Evolutionary conservation across 2,888 invertebrate genomes (phyloP).

Genomic region (Diogma glabrata): DNA sequence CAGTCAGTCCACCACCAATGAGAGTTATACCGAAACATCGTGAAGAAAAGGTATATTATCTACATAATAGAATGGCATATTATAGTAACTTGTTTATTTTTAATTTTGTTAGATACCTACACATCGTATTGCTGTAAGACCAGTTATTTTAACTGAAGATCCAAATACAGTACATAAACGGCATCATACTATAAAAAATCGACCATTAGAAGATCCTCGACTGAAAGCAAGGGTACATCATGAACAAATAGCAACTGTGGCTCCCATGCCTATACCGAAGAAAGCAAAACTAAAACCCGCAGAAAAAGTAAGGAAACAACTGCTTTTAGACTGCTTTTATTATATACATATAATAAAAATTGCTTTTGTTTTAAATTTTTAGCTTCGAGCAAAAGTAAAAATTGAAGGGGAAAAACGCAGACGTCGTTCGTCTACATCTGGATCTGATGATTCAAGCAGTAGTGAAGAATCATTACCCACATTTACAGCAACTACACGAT

Average conservation of each 20-base stretch:
- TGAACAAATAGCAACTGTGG: conserved; percentile 40
- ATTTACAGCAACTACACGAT: conserved; percentile 47
- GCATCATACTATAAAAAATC: conserved; percentile 5
- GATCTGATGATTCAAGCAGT: conserved; percentile 50
- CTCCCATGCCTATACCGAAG: conserved; percentile 29
- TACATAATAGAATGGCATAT: too few species aligned
- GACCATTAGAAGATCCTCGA: conserved; percentile 45
- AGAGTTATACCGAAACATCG: conserved; percentile 23
- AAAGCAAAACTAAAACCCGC: conserved; percentile 36
- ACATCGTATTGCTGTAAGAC: conserved; percentile 20
- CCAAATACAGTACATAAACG: conserved; percentile 5
- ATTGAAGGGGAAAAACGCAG: conserved; percentile 39
- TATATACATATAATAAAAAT: neutral
- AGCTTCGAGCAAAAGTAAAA: conserved; percentile 36
- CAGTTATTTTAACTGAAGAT: neutral
- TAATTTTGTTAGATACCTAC: too few species aligned
- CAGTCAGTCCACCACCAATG: conserved; percentile 26
- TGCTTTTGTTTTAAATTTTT: neutral
- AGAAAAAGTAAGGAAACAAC: conserved; percentile 27
- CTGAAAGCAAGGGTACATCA: conserved; percentile 40
- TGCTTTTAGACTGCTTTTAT: neutral
- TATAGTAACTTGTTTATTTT: too few species aligned
- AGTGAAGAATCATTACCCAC: conserved; percentile 43
- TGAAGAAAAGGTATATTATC: conserved; percentile 26
- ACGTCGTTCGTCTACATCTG: conserved; percentile 42